Base-by-base conservation (phyloP, 2,113 vertebrate genomes). In the Lipophrys pholis region DNA sequence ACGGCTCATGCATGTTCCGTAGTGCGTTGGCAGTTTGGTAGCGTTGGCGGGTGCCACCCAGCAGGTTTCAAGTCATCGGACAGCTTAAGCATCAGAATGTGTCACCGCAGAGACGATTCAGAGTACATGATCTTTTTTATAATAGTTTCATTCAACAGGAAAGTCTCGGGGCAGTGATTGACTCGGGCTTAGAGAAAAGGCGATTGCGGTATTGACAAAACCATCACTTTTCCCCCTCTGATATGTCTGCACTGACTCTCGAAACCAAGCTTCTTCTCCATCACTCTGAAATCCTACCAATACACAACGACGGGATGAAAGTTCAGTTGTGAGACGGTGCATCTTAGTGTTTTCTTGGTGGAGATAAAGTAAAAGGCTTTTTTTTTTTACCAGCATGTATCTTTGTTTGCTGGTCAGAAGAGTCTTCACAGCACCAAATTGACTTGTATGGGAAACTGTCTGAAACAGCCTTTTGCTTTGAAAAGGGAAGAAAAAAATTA, bases 391-490 rank as follows among this genome's bases (percentile, higher is more conserved):
- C 35, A 8, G 58, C 40, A 1, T 16, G 8, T 15, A 1, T 75
- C 39, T 58, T 35, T 30, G 21, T 30, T 30, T 55, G 16, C 42
- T 38, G 69, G 43, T 52, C 54, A 61, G 65, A 7, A 64, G 50
- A 63, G 40, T 58, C 45, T 65, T 30, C 62, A 65, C 58, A 56
- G 40, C 57, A 42, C 16, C 41, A 78, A 50, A 75, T 80, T 40
- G 42, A 71, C 30, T 53, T 68, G 46, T 60, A 38, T 53, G 36
- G 21, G 58, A 78, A 71, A 63, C 72, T 17, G 53, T 39, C 10
- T n/a, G 57, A 54, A 67, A 42, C 35, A 1, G 35, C 11, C 46
- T 50, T 6, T 59, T 2, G 15, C 15, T 52, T 65, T 46, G 39
- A 11, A 48, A 46, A 63, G 58, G n/a, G n/a, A n/a, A 56, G 40